Evolutionary conservation across 1,140 invertebrate species (phyloP).

Genomic region (Holcopasites calliopsidis): DNA sequence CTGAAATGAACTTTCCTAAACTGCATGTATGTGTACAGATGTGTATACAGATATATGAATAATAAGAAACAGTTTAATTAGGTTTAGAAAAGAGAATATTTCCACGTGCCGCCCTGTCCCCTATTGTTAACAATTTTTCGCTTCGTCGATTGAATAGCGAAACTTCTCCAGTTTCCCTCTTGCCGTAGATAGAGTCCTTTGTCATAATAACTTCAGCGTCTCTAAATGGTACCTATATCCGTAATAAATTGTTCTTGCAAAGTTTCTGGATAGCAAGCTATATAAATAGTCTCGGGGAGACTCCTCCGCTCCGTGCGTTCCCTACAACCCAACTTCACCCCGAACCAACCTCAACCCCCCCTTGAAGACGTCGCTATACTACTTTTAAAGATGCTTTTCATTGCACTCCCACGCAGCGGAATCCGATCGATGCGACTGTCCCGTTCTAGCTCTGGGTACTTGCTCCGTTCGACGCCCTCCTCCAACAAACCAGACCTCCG

Average conservation of each 20-base stretch:
- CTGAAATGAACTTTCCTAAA: background rate
- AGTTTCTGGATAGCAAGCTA: constrained; percentile 73
- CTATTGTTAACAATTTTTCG: constrained; percentile 50
- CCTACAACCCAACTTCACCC: constrained; percentile 33
- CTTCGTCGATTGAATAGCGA: constrained; percentile 67
- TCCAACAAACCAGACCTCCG: constrained; percentile 34
- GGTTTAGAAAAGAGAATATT: background rate
- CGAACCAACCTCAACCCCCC: constrained; percentile 25
- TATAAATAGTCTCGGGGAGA: constrained; percentile 70
- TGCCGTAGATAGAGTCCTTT: constrained; percentile 70
- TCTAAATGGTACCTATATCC: constrained; percentile 77
- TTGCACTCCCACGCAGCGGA: constrained; percentile 52
- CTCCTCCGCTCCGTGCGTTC: constrained; percentile 37
- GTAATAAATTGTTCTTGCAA: constrained; percentile 77
- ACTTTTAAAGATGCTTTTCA: constrained; percentile 67
- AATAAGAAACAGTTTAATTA: background rate
- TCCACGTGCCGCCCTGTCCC: background rate
- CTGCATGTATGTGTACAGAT: too few species aligned
- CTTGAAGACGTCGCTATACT: constrained; percentile 50
- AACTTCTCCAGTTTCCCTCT: constrained; percentile 41
- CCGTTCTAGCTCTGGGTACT: constrained; percentile 36
- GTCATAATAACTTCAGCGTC: constrained; percentile 76
- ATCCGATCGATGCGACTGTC: constrained; percentile 65
- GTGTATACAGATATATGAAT: too few species aligned
- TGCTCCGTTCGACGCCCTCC: constrained; percentile 39